Percentiles rank a stretch among this genome's conserved stretches.
Evolutionary conservation across 2,797 vertebrate species (phyloP).

Genomic region (Sebastes vulpes): DNA sequence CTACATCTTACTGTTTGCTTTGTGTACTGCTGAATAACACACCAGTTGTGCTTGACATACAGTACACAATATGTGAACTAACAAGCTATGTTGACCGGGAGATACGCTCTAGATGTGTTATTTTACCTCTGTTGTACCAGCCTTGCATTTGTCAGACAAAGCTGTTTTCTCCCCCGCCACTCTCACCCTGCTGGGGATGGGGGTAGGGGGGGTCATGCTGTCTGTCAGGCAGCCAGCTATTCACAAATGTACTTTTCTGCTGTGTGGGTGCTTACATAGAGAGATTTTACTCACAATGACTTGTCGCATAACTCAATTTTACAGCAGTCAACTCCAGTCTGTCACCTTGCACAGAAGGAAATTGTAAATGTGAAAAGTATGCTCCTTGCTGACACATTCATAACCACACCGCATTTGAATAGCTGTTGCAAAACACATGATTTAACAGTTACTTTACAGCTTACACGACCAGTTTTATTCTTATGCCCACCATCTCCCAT

Average conservation of each 20-base stretch:
- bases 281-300: constrained; percentile 68
- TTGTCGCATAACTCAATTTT: constrained; percentile 72
- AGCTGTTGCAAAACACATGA: constrained; percentile 48
- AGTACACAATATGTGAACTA: neutral
- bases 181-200: neutral
- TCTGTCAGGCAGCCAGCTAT: constrained; percentile 45
- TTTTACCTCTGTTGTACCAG: constrained; percentile 16
- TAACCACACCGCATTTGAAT: constrained; percentile 56
- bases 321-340: constrained; percentile 65
- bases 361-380: constrained; percentile 60
- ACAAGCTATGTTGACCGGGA: constrained; percentile 1
- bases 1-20: neutral
- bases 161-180: constrained; percentile 7
- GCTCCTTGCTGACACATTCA: constrained; percentile 67
- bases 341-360: constrained; percentile 60
- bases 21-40: neutral
- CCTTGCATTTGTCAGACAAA: constrained; percentile 16
- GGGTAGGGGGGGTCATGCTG: constrained; percentile 14
- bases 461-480: constrained; percentile 44
- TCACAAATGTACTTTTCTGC: constrained; percentile 64
- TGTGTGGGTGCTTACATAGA: constrained; percentile 55
- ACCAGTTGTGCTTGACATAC: neutral
- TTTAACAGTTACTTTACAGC: constrained; percentile 60
- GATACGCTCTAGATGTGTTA: neutral
- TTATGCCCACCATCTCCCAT: neutral